Evolutionary conservation across 2,888 invertebrate genomes (phyloP), one percentile per base, ranked within the genome.

Genomic region (Alviniconcha strummeri): DNA sequence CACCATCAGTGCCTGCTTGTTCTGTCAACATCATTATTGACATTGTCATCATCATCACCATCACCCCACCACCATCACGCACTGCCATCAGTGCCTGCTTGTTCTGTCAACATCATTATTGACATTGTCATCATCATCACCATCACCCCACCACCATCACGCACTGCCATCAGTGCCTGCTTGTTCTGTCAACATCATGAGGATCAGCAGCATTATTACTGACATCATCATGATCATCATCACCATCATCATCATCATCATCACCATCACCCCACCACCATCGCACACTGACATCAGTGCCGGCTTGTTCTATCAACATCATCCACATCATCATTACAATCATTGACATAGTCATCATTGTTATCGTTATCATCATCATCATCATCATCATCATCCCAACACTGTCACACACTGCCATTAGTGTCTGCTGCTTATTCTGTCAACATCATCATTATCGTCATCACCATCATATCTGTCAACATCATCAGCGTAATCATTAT

Each of bases 1-100:
- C 57, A 93, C 92, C 60, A 94, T 87, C 69, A 94, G 86, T 0
- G 90, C 92, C 74, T 87, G 88, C 82, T 88, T 89, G 82, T 89
- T 88, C 92, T 93, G 89, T 15, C 88, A 17, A 69, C 72, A 72
- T 72, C 52, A 4, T 72, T 36, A 72, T 72, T 36, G 19, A 36
- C 52, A 72, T 5, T 8, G 7, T 72, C 52, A 36, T 72, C 13
- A 9, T 72, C 52, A 36, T 72, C 72, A 36, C 36, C 72, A 36
- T 72, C 52, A 9, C 36, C 13, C 60, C 60, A 60, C 9, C 8
- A 60, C 36, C 36, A 36, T 36, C 36, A 36, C 36, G 3, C 36
- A 36, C 36, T 36, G 36, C 0, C 71, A 71, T 71, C 19, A 17
- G 17, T 71, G 71, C 19, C n/a, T 71, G n/a, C 19, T 19, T 5